These are phyloP conservation scores for Platyscapa corneri DNA, from an alignment of 1,140 invertebrate species.

Conservation along the genomic window DNA sequence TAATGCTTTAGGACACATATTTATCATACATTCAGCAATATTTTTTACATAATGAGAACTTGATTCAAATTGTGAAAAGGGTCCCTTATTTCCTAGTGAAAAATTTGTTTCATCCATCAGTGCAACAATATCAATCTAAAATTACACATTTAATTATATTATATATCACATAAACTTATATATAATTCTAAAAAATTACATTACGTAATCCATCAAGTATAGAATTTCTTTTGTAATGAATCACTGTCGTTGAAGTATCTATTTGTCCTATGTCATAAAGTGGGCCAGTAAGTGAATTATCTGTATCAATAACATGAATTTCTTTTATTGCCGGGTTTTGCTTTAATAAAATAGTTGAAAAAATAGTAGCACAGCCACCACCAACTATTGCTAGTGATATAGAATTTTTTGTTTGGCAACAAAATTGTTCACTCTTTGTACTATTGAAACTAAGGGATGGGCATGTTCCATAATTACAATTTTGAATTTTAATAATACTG, in stretches of 20 bases:
- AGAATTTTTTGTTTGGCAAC: constrained; percentile 28
- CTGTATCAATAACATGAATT: constrained; percentile 63
- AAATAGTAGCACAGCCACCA: constrained; percentile 59
- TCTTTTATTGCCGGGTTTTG: constrained; percentile 63
- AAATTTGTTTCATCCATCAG: constrained; percentile 65
- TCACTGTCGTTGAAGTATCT: constrained; percentile 62
- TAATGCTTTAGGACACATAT: constrained; percentile 60
- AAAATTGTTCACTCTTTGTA: background rate
- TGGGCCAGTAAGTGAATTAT: constrained; percentile 50
- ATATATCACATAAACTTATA: constrained; percentile 17
- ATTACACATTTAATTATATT: constrained; percentile 19
- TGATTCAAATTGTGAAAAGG: constrained; percentile 56
- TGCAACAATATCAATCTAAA: constrained; percentile 64
- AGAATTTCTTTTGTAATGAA: constrained; percentile 58
- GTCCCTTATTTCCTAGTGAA: constrained; percentile 47
- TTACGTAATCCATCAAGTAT: constrained; percentile 58
- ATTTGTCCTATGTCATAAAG: constrained; percentile 59
- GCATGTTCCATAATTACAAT: background rate
- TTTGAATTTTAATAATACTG: background rate
- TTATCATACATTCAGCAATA: constrained; percentile 59
- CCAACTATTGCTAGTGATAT: constrained; percentile 65
- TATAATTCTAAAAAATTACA: constrained; percentile 52
- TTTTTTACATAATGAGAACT: constrained; percentile 58
- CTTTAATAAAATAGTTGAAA: constrained; percentile 63
- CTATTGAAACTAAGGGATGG: constrained; percentile 2